Evolutionary conservation across 1,140 invertebrate species (phyloP).

Genomic region (Nephotettix cincticeps): DNA sequence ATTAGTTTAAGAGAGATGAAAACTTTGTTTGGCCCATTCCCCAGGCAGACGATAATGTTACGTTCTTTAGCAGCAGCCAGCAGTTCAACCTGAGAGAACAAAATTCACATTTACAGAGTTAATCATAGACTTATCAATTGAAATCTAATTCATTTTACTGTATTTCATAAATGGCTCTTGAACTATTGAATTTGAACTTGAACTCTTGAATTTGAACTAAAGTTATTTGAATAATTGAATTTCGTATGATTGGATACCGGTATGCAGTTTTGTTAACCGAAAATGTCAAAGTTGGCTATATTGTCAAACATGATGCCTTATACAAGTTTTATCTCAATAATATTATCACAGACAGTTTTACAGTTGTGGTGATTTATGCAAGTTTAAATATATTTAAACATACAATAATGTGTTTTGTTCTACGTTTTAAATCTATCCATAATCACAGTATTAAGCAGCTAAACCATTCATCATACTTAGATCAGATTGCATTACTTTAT

Average conservation of each 20-base stretch:
- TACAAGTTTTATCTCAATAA: neutral
- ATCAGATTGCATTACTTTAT: neutral
- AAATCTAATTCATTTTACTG: neutral
- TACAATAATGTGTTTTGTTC: neutral
- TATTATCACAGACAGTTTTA: neutral
- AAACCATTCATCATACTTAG: neutral
- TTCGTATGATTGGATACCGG: neutral
- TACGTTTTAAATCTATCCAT: neutral
- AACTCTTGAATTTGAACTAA: neutral
- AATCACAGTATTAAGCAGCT: neutral
- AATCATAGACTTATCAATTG: conserved; percentile 21
- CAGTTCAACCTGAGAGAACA: conserved; percentile 66
- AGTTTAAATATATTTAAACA: neutral
- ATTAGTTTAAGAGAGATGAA: conserved; percentile 88
- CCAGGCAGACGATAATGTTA: conserved; percentile 85
- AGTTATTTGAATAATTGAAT: conserved; percentile 18
- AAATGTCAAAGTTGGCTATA: too few species aligned
- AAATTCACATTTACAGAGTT: conserved; percentile 16
- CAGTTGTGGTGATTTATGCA: too few species aligned
- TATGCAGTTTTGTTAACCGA: too few species aligned
- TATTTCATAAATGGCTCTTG: neutral
- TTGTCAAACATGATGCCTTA: too few species aligned
- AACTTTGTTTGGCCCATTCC: conserved; percentile 78
- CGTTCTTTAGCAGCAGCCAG: conserved; percentile 72
- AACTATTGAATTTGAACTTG: neutral